phyloP scores from a whole-genome alignment of 2,797 vertebrate genomes.

The Bradypodion ventrale region DNA sequence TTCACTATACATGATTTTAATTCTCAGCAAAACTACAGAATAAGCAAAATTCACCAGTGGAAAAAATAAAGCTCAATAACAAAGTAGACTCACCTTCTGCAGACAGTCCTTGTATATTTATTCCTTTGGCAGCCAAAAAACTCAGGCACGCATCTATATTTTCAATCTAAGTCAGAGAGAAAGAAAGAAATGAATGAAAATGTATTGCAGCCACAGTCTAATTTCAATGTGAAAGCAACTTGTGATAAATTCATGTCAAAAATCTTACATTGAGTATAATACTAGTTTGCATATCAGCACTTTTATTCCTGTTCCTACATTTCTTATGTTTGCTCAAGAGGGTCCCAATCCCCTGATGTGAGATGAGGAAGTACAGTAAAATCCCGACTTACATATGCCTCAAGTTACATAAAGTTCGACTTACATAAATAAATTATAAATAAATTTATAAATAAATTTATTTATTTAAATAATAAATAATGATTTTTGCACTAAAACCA shows the following conservation, averaged over 20 bases:
- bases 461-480: too few relatives aligned
- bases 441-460: too few relatives aligned
- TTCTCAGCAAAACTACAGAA: conserved; percentile 2
- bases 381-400: too few relatives aligned
- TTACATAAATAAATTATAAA: too few relatives aligned
- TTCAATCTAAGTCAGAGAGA: conserved; percentile 84
- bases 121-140: conserved; percentile 97
- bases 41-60: background rate
- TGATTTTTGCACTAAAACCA: too few relatives aligned
- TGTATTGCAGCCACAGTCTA: conserved; percentile 41
- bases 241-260: background rate
- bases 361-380: background rate
- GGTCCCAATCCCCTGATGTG: background rate
- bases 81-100: conserved; percentile 87
- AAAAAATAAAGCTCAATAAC: background rate
- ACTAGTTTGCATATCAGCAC: background rate
- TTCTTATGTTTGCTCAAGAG: background rate
- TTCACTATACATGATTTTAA: too few relatives aligned
- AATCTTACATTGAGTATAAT: background rate
- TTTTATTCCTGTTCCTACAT: background rate
- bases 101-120: conserved; percentile 98
- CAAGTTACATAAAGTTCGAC: too few relatives aligned
- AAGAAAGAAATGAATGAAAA: conserved; percentile 39
- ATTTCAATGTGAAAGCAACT: background rate
- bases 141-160: conserved; percentile 96